Base-by-base conservation (phyloP, 1,140 invertebrate genomes). In the Bombus fervidus region DNA sequence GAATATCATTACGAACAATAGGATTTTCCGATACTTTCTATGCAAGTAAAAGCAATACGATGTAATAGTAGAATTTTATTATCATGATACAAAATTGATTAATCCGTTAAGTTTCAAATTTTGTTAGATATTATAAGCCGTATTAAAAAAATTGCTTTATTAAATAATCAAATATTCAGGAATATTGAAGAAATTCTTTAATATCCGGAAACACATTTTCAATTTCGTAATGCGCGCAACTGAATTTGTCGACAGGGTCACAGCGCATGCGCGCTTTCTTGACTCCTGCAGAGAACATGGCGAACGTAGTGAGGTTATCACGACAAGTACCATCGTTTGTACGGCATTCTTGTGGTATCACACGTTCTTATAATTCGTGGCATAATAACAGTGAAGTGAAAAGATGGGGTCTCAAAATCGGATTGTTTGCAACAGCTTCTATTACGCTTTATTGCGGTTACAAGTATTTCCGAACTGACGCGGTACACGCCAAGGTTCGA, bases 401-500 rank as follows among this genome's bases (percentile, higher is more conserved):
- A 28, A 85, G 69, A 68, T 85, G 85, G 68, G 82, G 39, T 71
- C 81, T 34, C 15, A 78, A 81, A 13, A 66, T 72, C 37, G 88
- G 87, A 75, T 34, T 91, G 8, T 41, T 92, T 39, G 80, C 88
- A 1, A 69, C 82, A 22, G 89, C 83, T 68, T 91, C 91, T 28
- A 81, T 92, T 37, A 85, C 87, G 15, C 34, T 91, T 39, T 76
- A 47, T 47, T 47, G 5, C 15, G 86, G 87, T 34, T 88, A 92
- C 66, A 91, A 86, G 34, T 92, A 87, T 39, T 72, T 71, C 41
- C 85, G 72, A 81, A 62, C 84, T 4, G 87, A 87, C 22, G 80
- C 87, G 39, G 92, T 93, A 18, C 79, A 93, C 69, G 92, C 93
- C 73, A 92, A 89, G 66, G 22, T 88, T 66, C 91, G 92, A 62